Evolutionary conservation across 2,797 vertebrate genomes (phyloP).

Genomic region (Tenualosa ilisha): DNA sequence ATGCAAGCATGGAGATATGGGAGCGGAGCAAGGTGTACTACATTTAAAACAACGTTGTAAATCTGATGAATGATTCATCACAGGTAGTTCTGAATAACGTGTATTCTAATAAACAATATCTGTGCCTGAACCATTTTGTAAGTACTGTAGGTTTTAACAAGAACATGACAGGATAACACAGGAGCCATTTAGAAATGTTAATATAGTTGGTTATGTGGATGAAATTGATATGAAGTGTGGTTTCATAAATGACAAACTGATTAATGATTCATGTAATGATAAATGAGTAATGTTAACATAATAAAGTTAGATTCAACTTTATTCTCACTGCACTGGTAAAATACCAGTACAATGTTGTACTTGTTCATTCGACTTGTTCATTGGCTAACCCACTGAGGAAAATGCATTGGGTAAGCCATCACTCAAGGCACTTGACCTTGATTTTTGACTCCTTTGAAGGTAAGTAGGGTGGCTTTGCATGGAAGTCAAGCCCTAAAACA

Average conservation of each 20-base stretch:
- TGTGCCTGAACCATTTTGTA: no score
- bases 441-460: constrained; percentile 65
- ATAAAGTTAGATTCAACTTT: no score
- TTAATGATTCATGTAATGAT: no score
- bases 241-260: background rate
- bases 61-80: background rate
- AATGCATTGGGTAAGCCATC: background rate
- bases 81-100: background rate
- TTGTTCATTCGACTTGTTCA: background rate
- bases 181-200: no score
- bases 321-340: no score
- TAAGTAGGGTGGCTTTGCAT: constrained; percentile 47
- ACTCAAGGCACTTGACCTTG: background rate
- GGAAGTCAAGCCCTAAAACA: constrained; percentile 61
- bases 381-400: background rate
- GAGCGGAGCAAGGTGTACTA: background rate
- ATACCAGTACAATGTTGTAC: no score
- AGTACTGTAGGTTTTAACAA: no score
- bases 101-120: no score
- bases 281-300: no score
- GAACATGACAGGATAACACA: no score
- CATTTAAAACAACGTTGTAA: no score
- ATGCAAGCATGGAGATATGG: background rate
- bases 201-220: background rate
- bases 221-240: background rate